phyloP scores from a whole-genome alignment of 2,888 invertebrate genomes.

The Spodoptera exigua region DNA sequence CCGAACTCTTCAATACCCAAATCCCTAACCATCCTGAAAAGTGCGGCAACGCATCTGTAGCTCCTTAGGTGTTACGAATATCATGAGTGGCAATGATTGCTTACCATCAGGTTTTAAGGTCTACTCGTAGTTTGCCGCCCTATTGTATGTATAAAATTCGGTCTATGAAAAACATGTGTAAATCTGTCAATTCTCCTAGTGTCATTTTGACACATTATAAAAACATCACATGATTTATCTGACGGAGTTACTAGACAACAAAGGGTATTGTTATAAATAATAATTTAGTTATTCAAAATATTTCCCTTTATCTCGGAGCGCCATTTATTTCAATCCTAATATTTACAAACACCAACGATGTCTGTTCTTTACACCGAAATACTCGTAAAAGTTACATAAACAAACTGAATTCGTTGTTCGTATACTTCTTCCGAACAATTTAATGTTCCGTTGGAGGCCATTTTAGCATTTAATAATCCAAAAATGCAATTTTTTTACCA shows the following conservation, averaged over 20 bases:
- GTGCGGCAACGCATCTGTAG: too few species aligned
- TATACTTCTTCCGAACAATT: conserved; percentile 47
- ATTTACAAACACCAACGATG: conserved; percentile 50
- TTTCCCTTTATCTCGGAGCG: conserved; percentile 32
- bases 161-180: too few species aligned
- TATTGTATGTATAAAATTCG: too few species aligned
- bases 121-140: too few species aligned
- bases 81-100: too few species aligned
- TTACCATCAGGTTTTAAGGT: too few species aligned
- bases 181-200: too few species aligned
- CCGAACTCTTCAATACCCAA: too few species aligned
- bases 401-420: conserved; percentile 48
- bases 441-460: conserved; percentile 31
- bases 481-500: too few species aligned
- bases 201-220: neutral
- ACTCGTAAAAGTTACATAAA: conserved; percentile 52
- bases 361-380: conserved; percentile 44
- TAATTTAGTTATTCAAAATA: conserved; percentile 9
- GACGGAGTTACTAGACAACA: conserved; percentile 16
- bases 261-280: conserved; percentile 22
- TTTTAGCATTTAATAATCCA: conserved; percentile 1
- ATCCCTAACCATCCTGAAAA: too few species aligned
- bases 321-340: conserved; percentile 43
- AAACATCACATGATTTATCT: conserved; percentile 1
- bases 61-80: too few species aligned